phyloP scores from a whole-genome alignment of 2,888 invertebrate species.

The Dicranocentrus wangi region DNA sequence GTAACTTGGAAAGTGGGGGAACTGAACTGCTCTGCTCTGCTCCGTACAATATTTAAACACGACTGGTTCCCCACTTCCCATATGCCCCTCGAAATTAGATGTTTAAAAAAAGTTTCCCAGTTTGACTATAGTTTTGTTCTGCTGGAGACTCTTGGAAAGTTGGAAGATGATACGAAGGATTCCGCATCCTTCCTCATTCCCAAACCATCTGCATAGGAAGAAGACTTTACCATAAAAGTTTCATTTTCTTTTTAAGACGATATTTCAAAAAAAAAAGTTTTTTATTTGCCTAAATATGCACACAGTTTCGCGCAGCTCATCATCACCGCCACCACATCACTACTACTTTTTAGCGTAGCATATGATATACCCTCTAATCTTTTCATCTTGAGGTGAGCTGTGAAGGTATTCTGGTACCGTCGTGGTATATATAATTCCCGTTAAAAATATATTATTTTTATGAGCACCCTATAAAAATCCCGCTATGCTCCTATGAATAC shows the following conservation, averaged over 20 bases:
- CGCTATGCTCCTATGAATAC: no score
- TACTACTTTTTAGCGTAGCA: neutral
- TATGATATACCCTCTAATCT: neutral
- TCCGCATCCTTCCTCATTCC: constrained; percentile 4
- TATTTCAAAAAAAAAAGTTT: constrained; percentile 1
- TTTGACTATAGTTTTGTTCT: no score
- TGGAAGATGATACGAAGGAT: neutral
- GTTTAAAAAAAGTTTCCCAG: neutral
- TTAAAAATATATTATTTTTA: no score
- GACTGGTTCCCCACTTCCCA: neutral
- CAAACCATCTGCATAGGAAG: constrained; percentile 16
- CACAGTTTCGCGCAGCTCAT: neutral
- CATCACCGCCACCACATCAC: neutral
- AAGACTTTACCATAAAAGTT: constrained; percentile 40
- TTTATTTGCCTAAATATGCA: constrained; percentile 12
- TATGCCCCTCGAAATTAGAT: neutral
- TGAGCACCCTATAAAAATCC: no score
- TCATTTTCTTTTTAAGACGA: constrained; percentile 14
- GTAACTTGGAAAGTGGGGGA: constrained; percentile 26
- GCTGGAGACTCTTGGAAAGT: no score
- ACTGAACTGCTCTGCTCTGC: neutral
- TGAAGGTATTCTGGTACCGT: no score
- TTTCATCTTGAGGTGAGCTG: neutral
- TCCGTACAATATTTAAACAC: constrained; percentile 8
- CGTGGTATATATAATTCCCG: no score